Evolutionary conservation across 2,797 vertebrate genomes (phyloP).

Genomic region (Danionella dracula): DNA sequence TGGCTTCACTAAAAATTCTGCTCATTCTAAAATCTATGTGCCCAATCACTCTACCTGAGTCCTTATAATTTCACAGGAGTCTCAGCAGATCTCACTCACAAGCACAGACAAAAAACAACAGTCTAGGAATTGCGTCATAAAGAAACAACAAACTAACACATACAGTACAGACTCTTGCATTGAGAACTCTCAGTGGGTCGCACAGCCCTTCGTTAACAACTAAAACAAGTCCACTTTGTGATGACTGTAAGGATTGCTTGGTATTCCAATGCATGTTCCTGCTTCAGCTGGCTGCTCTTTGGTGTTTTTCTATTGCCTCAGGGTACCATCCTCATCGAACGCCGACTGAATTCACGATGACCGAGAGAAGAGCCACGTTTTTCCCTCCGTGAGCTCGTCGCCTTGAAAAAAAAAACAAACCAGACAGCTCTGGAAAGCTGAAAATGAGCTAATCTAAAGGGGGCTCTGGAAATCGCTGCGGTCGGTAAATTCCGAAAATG

Average conservation of each 20-base stretch:
- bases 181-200: not conserved
- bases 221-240: conserved; percentile 28
- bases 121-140: conserved; percentile 8
- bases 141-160: conserved; percentile 1
- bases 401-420: conserved; percentile 20
- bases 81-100: not conserved
- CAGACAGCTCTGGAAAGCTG: conserved; percentile 16
- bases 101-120: not conserved
- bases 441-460: conserved; percentile 4
- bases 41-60: conserved; percentile 7
- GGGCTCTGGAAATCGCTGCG: not conserved
- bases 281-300: conserved; percentile 43
- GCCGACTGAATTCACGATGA: conserved; percentile 41
- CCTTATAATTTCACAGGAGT: too few species aligned
- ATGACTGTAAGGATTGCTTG: conserved; percentile 41
- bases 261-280: conserved; percentile 44
- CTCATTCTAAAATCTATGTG: not conserved
- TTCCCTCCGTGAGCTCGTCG: not conserved
- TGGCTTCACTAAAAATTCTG: conserved; percentile 3
- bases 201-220: conserved; percentile 14
- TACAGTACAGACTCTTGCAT: not conserved
- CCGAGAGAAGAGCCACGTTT: conserved; percentile 18
- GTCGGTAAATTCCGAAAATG: not conserved
- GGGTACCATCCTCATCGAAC: conserved; percentile 41
- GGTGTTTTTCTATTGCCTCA: conserved; percentile 35